Base-by-base conservation (phyloP, 2,888 invertebrate species). In the Cheilosia grossa region DNA sequence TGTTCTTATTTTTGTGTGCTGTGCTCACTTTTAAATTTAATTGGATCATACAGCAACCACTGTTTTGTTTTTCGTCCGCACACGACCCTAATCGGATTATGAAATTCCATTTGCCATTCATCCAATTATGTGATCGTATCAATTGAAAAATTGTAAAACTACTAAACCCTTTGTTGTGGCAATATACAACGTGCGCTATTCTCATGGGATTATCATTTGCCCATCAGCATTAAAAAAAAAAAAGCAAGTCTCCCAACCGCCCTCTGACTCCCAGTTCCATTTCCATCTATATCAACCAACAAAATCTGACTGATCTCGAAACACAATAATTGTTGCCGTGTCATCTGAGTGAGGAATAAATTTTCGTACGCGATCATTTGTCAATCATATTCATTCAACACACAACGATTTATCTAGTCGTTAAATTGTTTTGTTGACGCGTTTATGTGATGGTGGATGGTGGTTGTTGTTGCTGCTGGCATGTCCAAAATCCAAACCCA, bases 381-480 rank as follows among this genome's bases (percentile, higher is more conserved):
- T 82, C 82, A 78, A 73, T 82, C 72, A 66, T 42, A 72, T 69
- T 69, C 42, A 58, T 56, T 75, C 51, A 70, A 70, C 63, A 58
- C 51, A 73, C 30, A 63, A 42, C 30, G 40, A 67, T 64, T 72
- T 82, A 67, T 67, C 73, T 78, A 73, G 66, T 67, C 49, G 61
- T 67, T 24, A 73, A 78, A 78, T 78, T 82, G 66, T 67, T 82
- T 73, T 82, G 82, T 79, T 63, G 79, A 66, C 78, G 78, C 82
- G 42, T 70, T 78, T 53, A 27, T 37, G 40, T 64, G 64, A 58
- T 79, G 56, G 58, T 19, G 56, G 19, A 63, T 19, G 56, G 19
- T n/a, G 54, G 17, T 21, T 37, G 7, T 19, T 24, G 42, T n/a
- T 47, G 51, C 47, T 56, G 51, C 3, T 10, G 3, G 10, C 17